Conservation (phyloP, 2,888 invertebrate genomes). For the Amiota minor region DNA sequence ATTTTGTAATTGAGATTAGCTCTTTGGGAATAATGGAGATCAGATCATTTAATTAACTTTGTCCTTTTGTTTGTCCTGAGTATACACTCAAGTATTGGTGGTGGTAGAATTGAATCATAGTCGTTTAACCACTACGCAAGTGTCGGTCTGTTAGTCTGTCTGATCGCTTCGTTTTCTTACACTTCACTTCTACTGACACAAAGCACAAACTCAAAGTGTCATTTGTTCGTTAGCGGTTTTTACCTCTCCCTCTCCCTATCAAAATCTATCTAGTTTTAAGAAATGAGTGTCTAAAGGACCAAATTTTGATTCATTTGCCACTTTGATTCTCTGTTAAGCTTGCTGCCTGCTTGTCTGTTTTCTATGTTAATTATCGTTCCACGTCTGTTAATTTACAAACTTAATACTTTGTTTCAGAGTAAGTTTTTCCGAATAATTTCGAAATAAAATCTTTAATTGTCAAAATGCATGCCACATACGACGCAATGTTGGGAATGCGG, state of each 20-base stretch:
- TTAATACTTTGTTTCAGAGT: background rate
- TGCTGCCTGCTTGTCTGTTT: background rate
- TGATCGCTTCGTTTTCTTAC: constrained; percentile 49
- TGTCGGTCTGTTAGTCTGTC: constrained; percentile 54
- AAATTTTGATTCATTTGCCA: background rate
- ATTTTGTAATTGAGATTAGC: constrained; percentile 71
- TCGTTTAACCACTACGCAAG: background rate
- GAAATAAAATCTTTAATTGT: constrained; percentile 20
- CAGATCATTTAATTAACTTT: constrained; percentile 72
- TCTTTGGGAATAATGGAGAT: constrained; percentile 69
- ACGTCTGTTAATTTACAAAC: constrained; percentile 21
- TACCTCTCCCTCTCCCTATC: background rate
- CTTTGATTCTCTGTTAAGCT: background rate
- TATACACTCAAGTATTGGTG: constrained; percentile 45
- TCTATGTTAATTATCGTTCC: constrained; percentile 19
- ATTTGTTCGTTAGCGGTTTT: constrained; percentile 1
- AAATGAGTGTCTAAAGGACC: constrained; percentile 20
- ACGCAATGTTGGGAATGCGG: constrained; percentile 34
- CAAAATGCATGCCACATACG: constrained; percentile 1
- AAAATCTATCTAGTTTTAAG: constrained; percentile 3
- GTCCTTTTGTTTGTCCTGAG: constrained; percentile 43
- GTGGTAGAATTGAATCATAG: background rate
- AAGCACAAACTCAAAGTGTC: background rate
- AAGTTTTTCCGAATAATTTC: background rate
- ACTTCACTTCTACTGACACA: background rate